These are phyloP conservation scores for Pandemis cinnamomeana DNA, from an alignment of 2,888 invertebrate genomes.

Conservation along the genomic window DNA sequence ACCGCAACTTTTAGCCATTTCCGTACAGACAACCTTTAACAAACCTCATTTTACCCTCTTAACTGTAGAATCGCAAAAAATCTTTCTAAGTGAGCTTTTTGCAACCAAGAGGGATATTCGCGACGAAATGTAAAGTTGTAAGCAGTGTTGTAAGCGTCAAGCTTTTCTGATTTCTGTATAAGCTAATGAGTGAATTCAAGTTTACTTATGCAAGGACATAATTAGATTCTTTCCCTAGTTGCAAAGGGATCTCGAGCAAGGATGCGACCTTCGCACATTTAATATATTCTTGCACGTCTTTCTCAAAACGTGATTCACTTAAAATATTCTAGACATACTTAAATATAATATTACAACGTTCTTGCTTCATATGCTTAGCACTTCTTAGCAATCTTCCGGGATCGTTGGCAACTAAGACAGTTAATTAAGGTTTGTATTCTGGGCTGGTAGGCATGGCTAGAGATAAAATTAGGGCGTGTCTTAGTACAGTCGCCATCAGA, in stretches of 20 bases:
- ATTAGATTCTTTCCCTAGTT: slow-evolving; percentile 1
- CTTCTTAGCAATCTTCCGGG: not conserved
- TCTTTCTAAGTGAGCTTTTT: not conserved
- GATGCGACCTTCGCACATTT: not conserved
- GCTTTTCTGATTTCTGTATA: not conserved
- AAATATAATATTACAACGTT: not conserved
- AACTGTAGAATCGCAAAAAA: not conserved
- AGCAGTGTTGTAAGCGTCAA: not conserved
- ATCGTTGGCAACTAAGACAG: not conserved
- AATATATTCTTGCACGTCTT: not conserved
- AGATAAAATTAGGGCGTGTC: slow-evolving; percentile 12
- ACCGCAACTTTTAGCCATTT: not conserved
- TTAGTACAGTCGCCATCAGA: not conserved
- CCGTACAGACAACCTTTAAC: not conserved
- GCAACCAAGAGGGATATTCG: not conserved
- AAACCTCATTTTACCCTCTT: not conserved
- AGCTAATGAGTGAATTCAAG: not conserved
- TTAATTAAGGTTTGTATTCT: slow-evolving; percentile 9
- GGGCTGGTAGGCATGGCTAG: slow-evolving; percentile 1
- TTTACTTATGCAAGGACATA: not conserved
- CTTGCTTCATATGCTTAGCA: not conserved
- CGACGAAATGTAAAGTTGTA: not conserved
- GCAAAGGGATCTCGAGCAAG: not conserved
- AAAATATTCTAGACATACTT: not conserved
- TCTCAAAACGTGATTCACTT: slow-evolving; percentile 3